Conservation (phyloP, 2,888 invertebrate species). For the Ophion costatus region DNA sequence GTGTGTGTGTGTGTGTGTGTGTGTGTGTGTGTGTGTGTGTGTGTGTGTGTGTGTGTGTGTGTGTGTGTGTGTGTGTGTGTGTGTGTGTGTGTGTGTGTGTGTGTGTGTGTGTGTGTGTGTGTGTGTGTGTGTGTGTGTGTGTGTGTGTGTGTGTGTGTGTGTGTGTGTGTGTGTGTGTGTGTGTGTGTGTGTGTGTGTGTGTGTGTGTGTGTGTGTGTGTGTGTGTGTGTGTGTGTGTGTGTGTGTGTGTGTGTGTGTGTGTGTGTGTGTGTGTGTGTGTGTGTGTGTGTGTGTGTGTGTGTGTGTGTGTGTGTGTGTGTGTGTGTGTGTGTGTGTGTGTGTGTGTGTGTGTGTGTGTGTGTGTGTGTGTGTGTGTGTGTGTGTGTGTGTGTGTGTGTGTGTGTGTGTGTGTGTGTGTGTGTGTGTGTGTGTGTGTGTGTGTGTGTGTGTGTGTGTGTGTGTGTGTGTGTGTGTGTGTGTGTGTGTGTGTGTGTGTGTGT, state of each 20-base stretch:
- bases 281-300: not conserved
- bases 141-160: not conserved
- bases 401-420: conserved; percentile 3
- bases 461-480: not conserved
- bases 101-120: conserved; percentile 3
- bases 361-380: not conserved
- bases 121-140: no score
- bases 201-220: conserved; percentile 3
- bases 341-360: not conserved
- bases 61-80: not conserved
- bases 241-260: not conserved
- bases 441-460: not conserved
- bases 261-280: not conserved
- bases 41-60: not conserved
- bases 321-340: no score
- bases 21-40: no score
- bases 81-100: not conserved
- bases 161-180: not conserved
- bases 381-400: not conserved
- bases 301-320: conserved; percentile 3
- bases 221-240: no score
- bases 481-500: not conserved
- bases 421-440: no score
- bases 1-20: conserved; percentile 3
- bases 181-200: not conserved